phyloP scores from a whole-genome alignment of 2,888 invertebrate species.

The Acronicta psi region DNA sequence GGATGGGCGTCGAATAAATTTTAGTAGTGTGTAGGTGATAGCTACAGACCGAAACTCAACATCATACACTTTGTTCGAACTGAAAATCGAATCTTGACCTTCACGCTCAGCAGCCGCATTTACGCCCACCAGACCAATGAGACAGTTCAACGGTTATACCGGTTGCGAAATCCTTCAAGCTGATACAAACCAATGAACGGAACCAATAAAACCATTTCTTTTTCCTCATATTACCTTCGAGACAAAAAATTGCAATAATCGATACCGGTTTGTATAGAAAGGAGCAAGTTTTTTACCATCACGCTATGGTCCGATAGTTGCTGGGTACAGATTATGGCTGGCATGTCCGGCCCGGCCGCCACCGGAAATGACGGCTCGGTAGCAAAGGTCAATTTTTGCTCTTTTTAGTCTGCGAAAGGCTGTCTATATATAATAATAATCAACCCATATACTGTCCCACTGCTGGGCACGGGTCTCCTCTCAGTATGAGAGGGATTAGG shows the following conservation, averaged over 20 bases:
- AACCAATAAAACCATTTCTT: conserved; percentile 5
- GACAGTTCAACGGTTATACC: neutral
- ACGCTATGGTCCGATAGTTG: conserved; percentile 43
- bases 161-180: neutral
- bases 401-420: conserved; percentile 3
- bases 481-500: too few relatives aligned
- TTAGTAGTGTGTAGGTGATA: too few relatives aligned
- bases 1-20: too few relatives aligned
- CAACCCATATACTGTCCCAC: too few relatives aligned
- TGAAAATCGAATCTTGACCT: too few relatives aligned
- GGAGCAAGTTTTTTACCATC: conserved; percentile 40
- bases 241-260: conserved; percentile 37
- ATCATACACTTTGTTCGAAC: too few relatives aligned
- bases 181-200: conserved; percentile 5
- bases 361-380: conserved; percentile 54
- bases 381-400: conserved; percentile 58
- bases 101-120: too few relatives aligned
- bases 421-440: too few relatives aligned
- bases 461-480: too few relatives aligned
- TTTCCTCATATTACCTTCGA: conserved; percentile 25
- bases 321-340: conserved; percentile 63
- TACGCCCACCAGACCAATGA: too few relatives aligned
- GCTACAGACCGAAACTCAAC: too few relatives aligned
- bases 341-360: conserved; percentile 63
- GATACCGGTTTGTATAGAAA: conserved; percentile 39